Conservation (phyloP, 2,888 invertebrate genomes). For the Sminthurides aquaticus region DNA sequence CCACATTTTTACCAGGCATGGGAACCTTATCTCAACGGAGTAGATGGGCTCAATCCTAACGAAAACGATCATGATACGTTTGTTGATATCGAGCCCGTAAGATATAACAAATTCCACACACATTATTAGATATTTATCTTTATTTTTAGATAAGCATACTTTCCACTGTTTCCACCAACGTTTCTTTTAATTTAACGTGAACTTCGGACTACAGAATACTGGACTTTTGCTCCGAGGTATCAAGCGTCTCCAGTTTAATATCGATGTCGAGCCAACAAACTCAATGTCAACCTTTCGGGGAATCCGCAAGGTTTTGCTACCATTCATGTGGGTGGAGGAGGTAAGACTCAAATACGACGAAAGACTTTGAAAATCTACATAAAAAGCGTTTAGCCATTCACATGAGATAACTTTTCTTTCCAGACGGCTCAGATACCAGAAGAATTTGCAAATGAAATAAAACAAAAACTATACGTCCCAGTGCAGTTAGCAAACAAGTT, state of each 20-base stretch:
- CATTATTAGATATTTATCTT: neutral
- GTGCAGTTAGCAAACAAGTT: slow-evolving; percentile 35
- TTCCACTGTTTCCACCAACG: too few species aligned
- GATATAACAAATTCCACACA: slow-evolving; percentile 42
- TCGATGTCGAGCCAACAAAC: slow-evolving; percentile 67
- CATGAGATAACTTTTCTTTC: neutral
- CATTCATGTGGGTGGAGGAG: slow-evolving; percentile 85
- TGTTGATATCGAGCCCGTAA: slow-evolving; percentile 78
- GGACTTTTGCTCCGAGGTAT: slow-evolving; percentile 39
- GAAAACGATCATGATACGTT: slow-evolving; percentile 65
- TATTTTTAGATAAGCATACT: too few species aligned
- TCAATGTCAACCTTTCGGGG: slow-evolving; percentile 64
- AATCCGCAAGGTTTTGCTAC: slow-evolving; percentile 73
- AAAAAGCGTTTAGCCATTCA: neutral
- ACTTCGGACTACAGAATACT: too few species aligned
- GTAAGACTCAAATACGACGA: slow-evolving; percentile 47
- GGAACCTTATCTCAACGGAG: slow-evolving; percentile 50
- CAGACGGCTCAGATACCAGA: slow-evolving; percentile 37
- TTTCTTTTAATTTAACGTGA: too few species aligned
- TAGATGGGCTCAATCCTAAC: slow-evolving; percentile 65
- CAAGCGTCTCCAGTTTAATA: slow-evolving; percentile 65
- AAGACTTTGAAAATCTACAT: neutral
- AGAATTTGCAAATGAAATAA: slow-evolving; percentile 27
- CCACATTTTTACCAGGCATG: slow-evolving; percentile 77
- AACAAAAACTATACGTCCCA: slow-evolving; percentile 32